Percentiles rank a stretch among this genome's conserved stretches.
These are phyloP conservation scores for Hemicordylus capensis DNA, from an alignment of 2,113 vertebrate genomes.

Conservation along the genomic window DNA sequence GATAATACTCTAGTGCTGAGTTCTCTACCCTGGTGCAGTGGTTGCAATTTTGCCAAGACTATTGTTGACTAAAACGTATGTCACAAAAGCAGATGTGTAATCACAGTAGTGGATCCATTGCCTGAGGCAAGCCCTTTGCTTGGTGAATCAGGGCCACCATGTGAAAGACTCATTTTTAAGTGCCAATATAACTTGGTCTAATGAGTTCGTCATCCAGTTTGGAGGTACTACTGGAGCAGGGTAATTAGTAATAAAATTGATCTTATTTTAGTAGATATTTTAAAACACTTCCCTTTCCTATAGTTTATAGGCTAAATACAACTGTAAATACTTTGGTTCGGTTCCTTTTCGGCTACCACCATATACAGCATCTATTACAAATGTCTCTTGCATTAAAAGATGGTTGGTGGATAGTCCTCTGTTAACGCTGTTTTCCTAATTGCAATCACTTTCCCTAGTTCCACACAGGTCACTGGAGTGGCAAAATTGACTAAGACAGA, in stretches of 20 bases:
- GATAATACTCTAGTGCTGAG: background rate
- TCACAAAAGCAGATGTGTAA: background rate
- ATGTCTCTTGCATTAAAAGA: constrained; percentile 28
- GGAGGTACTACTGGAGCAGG: constrained; percentile 10
- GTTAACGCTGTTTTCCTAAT: too few species aligned
- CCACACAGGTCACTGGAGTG: too few species aligned
- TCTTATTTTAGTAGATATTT: constrained; percentile 44
- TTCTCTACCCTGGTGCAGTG: background rate
- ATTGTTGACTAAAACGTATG: background rate
- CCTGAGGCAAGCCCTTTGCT: background rate
- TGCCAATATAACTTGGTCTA: background rate
- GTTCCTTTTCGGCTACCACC: constrained; percentile 31
- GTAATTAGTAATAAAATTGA: constrained; percentile 45
- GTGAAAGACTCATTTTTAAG: constrained; percentile 38
- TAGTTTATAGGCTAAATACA: constrained; percentile 33
- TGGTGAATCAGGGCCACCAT: constrained; percentile 22
- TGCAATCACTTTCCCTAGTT: too few species aligned
- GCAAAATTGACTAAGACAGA: too few species aligned
- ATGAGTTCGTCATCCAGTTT: constrained; percentile 25
- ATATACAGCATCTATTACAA: constrained; percentile 38
- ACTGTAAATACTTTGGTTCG: constrained; percentile 48
- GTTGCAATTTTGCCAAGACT: background rate
- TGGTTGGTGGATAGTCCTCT: background rate
- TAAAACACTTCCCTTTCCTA: constrained; percentile 16
- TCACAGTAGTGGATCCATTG: background rate